Percentiles rank a stretch among this genome's conserved stretches.
Conservation (phyloP, 2,888 invertebrate species). For the Odontothrips loti region DNA sequence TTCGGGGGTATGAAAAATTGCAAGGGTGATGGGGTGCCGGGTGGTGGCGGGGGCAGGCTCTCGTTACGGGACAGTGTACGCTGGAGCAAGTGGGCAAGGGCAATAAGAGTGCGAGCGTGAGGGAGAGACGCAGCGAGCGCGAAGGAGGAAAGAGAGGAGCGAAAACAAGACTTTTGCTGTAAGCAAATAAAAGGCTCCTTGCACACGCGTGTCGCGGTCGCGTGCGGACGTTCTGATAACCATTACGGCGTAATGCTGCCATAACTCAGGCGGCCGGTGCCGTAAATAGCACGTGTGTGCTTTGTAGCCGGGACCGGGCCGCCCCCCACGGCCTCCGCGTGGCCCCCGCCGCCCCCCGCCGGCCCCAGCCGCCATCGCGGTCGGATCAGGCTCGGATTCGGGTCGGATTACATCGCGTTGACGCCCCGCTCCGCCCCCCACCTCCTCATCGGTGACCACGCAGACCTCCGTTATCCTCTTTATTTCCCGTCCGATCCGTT, state of each 20-base stretch:
- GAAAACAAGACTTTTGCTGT: too few relatives aligned
- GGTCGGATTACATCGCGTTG: conserved; percentile 11
- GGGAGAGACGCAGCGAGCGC: not conserved
- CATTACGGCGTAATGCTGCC: not conserved
- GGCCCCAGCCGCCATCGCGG: not conserved
- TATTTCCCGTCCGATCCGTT: too few relatives aligned
- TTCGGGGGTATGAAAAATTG: not conserved
- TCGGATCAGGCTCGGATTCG: not conserved
- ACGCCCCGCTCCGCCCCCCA: too few relatives aligned
- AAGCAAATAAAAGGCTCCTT: too few relatives aligned
- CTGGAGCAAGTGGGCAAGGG: not conserved
- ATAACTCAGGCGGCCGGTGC: not conserved
- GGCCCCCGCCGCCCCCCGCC: not conserved
- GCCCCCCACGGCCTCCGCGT: not conserved
- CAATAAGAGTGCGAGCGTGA: not conserved
- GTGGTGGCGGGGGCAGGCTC: not conserved
- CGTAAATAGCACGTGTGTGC: too few relatives aligned
- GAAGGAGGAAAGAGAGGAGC: not conserved
- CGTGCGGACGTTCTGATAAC: not conserved
- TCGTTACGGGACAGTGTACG: too few relatives aligned
- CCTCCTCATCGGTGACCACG: too few relatives aligned
- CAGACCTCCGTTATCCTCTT: too few relatives aligned
- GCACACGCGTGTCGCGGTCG: not conserved
- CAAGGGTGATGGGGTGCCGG: not conserved
- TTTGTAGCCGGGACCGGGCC: not conserved